These are phyloP conservation scores for Lytechinus variegatus DNA, from an alignment of 35 echinoderm and acorn worm genomes.

Conservation along the genomic window DNA sequence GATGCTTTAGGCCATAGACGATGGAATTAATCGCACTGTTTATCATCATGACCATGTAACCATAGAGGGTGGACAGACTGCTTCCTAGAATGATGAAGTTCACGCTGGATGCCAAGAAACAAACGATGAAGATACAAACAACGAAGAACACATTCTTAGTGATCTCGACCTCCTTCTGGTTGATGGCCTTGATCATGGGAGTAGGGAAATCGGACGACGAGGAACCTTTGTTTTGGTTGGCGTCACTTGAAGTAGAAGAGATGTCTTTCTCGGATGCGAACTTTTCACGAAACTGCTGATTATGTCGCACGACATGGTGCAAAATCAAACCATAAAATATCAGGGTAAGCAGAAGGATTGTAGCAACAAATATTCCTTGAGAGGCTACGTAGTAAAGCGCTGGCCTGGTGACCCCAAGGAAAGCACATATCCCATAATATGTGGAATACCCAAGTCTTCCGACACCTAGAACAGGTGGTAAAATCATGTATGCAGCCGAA, in stretches of 20 bases:
- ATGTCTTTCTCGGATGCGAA: neutral
- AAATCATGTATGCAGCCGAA: neutral
- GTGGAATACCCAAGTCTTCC: slow-evolving; percentile 45
- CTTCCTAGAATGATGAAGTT: slow-evolving; percentile 38
- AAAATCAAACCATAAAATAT: slow-evolving; percentile 33
- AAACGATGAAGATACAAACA: slow-evolving; percentile 54
- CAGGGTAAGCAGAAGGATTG: neutral
- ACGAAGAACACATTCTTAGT: slow-evolving; percentile 63
- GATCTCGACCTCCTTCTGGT: slow-evolving; percentile 47
- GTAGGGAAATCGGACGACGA: neutral
- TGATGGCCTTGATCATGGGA: slow-evolving; percentile 5
- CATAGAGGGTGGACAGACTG: slow-evolving; percentile 41
- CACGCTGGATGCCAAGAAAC: slow-evolving; percentile 33
- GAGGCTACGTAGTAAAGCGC: neutral
- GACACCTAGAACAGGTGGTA: slow-evolving; percentile 35
- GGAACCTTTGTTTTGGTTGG: neutral
- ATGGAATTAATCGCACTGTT: slow-evolving; percentile 68
- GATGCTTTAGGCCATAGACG: slow-evolving; percentile 77
- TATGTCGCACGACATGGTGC: neutral
- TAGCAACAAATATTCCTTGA: neutral
- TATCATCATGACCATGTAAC: neutral
- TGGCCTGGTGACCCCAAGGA: neutral
- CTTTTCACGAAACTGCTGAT: neutral
- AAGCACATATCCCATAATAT: slow-evolving; percentile 30
- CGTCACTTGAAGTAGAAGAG: neutral